Percentiles rank a stretch among this genome's conserved stretches.
Evolutionary conservation across 2,888 invertebrate species (phyloP).

Genomic region (Melinopterus prodromus): DNA sequence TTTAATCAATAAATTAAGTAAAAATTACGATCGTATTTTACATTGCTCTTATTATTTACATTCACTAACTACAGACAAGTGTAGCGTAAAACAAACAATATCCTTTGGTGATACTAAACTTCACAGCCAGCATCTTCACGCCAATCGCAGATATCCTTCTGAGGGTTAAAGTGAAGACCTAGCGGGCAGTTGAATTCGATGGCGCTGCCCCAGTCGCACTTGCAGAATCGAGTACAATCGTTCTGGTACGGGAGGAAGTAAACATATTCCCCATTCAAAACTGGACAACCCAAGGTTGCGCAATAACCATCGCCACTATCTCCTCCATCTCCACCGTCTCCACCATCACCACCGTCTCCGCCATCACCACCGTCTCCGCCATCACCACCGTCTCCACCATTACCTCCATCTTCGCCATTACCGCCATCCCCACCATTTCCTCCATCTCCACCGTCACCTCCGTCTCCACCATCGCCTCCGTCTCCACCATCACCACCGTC

Average conservation of each 20-base stretch:
- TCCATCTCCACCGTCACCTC: neutral
- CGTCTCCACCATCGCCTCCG: conserved; percentile 12
- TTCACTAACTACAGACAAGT: neutral
- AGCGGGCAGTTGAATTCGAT: conserved; percentile 32
- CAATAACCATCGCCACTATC: conserved; percentile 8
- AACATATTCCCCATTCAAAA: conserved; percentile 30
- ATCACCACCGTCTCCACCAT: neutral
- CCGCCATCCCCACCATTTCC: neutral
- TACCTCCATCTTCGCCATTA: conserved; percentile 16
- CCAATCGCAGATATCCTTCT: conserved; percentile 40
- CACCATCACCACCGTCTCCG: neutral
- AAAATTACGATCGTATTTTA: neutral
- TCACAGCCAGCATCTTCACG: conserved; percentile 36
- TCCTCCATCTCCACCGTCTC: neutral
- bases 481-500: neutral
- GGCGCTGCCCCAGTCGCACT: conserved; percentile 35
- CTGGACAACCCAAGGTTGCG: conserved; percentile 15
- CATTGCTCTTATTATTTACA: neutral
- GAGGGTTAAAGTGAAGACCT: conserved; percentile 40
- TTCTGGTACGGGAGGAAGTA: conserved; percentile 31
- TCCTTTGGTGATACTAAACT: neutral
- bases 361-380: neutral
- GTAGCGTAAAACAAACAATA: neutral
- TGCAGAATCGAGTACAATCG: conserved; percentile 39
- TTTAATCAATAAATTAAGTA: neutral